Conservation (phyloP, 2,888 invertebrate genomes). For the Frankliniella intonsa region DNA sequence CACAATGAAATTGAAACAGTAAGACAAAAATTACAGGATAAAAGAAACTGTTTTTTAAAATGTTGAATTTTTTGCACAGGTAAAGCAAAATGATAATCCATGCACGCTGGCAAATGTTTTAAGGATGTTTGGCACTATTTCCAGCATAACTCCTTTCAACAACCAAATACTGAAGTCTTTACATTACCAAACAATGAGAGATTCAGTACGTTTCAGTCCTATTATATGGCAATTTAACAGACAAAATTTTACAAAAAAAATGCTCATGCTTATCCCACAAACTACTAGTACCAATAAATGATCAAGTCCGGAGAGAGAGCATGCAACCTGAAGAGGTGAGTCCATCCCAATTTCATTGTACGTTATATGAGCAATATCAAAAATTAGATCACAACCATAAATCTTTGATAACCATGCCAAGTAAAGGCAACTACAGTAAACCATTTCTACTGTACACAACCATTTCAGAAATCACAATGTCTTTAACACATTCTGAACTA, state of each 20-base stretch:
- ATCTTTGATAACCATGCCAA: neutral
- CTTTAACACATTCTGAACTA: neutral
- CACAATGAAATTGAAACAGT: neutral
- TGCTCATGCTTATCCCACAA: constrained; percentile 11
- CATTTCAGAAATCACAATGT: neutral
- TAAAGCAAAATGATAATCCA: neutral
- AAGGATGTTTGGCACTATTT: constrained; percentile 11
- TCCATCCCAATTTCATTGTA: too few relatives aligned
- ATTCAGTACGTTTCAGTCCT: constrained; percentile 14
- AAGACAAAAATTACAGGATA: neutral
- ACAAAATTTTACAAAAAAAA: neutral
- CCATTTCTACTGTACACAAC: neutral
- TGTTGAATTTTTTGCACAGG: neutral
- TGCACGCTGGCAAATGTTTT: neutral
- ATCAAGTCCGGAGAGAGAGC: constrained; percentile 20
- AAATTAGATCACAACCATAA: neutral
- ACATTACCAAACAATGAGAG: neutral
- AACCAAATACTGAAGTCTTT: constrained; percentile 11
- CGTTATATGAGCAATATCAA: neutral
- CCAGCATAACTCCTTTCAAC: constrained; percentile 5
- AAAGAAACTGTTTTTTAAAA: neutral
- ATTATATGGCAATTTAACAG: neutral
- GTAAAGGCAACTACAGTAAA: neutral
- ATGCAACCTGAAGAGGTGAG: neutral
- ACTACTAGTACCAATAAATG: constrained; percentile 25